These are phyloP conservation scores for Turdus rufiventris DNA, from an alignment of 2,113 vertebrate species.

Conservation along the genomic window DNA sequence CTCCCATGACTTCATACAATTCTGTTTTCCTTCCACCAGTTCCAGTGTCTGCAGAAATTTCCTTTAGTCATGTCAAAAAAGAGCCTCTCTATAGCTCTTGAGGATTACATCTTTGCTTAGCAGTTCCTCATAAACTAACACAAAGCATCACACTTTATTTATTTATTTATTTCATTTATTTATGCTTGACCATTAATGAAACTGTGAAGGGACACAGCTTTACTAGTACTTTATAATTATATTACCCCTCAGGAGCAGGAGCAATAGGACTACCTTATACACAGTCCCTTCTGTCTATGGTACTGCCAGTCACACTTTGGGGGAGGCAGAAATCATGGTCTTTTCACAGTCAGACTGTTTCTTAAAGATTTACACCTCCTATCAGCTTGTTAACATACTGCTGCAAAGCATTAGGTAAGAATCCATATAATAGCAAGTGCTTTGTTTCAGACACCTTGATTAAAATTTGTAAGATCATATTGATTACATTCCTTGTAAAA, in stretches of 20 bases:
- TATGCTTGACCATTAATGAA: background rate
- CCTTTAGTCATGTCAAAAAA: background rate
- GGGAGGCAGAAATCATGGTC: background rate
- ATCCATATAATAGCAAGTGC: background rate
- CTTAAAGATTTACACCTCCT: background rate
- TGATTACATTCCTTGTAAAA: background rate
- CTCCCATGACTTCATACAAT: background rate
- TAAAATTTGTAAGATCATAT: constrained; percentile 1
- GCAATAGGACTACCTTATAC: background rate
- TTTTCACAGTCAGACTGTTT: background rate
- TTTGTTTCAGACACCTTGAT: constrained; percentile 6
- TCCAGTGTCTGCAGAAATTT: background rate
- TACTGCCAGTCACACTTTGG: background rate
- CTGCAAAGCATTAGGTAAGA: constrained; percentile 4
- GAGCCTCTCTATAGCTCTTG: background rate
- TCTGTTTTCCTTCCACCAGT: background rate
- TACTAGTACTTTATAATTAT: background rate
- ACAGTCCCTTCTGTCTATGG: background rate
- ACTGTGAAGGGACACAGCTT: background rate
- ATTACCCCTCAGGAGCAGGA: background rate
- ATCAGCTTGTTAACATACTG: background rate
- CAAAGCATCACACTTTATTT: background rate
- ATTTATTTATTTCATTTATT: no score
- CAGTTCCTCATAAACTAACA: background rate
- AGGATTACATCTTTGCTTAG: background rate